These are phyloP conservation scores for Maniola jurtina DNA, from an alignment of 1,140 invertebrate species.

Conservation along the genomic window DNA sequence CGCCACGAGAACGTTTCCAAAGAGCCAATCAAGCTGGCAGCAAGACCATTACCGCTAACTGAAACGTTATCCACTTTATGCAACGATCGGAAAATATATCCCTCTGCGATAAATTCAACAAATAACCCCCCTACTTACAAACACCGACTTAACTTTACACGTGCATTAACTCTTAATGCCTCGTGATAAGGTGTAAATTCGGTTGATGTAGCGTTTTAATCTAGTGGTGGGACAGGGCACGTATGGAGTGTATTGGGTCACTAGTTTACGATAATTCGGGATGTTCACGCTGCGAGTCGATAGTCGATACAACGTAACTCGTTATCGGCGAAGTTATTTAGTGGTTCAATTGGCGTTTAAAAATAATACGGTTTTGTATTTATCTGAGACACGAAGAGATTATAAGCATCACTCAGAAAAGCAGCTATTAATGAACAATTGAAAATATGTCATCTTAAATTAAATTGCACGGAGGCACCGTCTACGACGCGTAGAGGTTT, in stretches of 20 bases:
- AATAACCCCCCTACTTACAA: conserved; percentile 38
- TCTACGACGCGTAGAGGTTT: too few species aligned
- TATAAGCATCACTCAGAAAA: background rate
- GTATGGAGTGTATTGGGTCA: conserved; percentile 34
- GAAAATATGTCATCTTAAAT: too few species aligned
- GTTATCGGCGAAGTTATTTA: conserved; percentile 10
- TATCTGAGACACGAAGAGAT: background rate
- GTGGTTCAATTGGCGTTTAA: conserved; percentile 2
- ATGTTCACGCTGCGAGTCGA: conserved; percentile 29
- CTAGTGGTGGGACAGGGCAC: conserved; percentile 17
- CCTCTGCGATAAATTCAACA: conserved; percentile 39
- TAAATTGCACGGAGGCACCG: too few species aligned
- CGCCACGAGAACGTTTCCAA: background rate
- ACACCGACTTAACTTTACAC: conserved; percentile 13
- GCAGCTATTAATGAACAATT: background rate
- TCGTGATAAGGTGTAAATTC: conserved; percentile 25
- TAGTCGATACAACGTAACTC: conserved; percentile 18
- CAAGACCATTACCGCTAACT: conserved; percentile 28
- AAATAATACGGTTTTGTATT: background rate
- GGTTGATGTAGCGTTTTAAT: background rate
- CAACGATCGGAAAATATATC: conserved; percentile 38
- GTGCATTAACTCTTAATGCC: conserved; percentile 10
- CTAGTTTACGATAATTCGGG: conserved; percentile 42
- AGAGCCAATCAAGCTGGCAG: conserved; percentile 7
- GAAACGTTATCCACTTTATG: conserved; percentile 38